Percentiles rank a stretch among this genome's conserved stretches.
phyloP scores from a whole-genome alignment of 2,888 invertebrate genomes.

The Agrotis puta region DNA sequence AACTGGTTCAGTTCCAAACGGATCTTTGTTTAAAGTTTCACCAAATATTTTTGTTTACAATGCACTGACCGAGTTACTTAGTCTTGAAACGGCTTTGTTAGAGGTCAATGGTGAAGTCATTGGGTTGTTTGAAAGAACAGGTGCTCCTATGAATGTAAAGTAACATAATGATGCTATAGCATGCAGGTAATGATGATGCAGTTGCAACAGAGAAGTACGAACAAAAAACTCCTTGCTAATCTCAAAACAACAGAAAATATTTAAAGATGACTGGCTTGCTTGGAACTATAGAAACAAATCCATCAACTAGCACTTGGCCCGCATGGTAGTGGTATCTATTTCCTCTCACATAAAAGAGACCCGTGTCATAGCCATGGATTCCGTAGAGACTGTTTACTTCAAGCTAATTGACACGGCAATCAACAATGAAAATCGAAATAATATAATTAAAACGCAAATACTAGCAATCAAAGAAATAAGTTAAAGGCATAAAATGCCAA shows the following conservation, averaged over 20 bases:
- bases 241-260: too few relatives aligned
- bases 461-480: too few relatives aligned
- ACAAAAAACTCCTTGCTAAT: neutral
- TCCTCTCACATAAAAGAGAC: too few relatives aligned
- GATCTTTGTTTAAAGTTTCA: constrained; percentile 71
- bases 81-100: constrained; percentile 35
- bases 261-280: too few relatives aligned
- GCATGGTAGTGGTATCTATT: too few relatives aligned
- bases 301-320: too few relatives aligned
- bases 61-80: constrained; percentile 58
- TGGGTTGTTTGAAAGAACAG: constrained; percentile 37
- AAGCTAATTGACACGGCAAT: too few relatives aligned
- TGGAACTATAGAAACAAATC: too few relatives aligned
- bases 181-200: neutral
- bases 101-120: constrained; percentile 42
- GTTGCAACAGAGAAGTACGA: neutral
- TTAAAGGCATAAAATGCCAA: neutral
- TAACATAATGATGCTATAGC: neutral
- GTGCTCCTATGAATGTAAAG: constrained; percentile 18
- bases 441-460: too few relatives aligned
- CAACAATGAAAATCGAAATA: neutral
- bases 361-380: too few relatives aligned
- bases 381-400: too few relatives aligned
- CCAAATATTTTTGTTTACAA: constrained; percentile 66
- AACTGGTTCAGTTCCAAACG: constrained; percentile 73